Base-by-base conservation (phyloP, 2,113 vertebrate species). In the Perca flavescens region DNA sequence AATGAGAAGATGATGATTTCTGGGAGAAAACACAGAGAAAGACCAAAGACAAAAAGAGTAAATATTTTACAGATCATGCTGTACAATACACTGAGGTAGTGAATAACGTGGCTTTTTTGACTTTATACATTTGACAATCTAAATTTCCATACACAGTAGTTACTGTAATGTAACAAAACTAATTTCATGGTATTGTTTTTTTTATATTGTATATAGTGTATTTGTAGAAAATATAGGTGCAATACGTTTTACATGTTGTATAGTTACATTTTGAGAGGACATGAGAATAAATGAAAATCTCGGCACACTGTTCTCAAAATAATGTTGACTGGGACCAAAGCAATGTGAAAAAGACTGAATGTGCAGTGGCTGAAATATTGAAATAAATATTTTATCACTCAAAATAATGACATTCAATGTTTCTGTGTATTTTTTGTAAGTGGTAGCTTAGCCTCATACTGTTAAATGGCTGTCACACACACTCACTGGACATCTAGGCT, bases 121-220 rank as follows among this genome's bases (percentile, higher is more conserved):
- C 34, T 34, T 34, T 34, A 36, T 56, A 47, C 36, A 53, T 69
- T 16, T 61, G 40, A 61, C 58, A 74, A 84, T 85, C 40, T 49
- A 28, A 46, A 47, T 80, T 87, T 77, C 72, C 73, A 61, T 14
- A 34, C 60, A 53, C 40, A 8, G 10, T 53, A 57, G 61, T 74
- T 31, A 72, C 65, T 83, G 64, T 64, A 78, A 67, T 70, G 60
- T 79, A 74, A 81, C 21, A 58, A 53, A 52, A 28, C 0, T 6
- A 10, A 64, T 80, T 61, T 1, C 10, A 21, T 58, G 22, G 3
- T 46, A 5, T 49, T 77, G 5, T 46, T 61, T 82, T 89, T 67
- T 94, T 89, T 83, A 84, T 83, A 88, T 34, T 90, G 64, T 92
- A 89, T 14, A 89, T 90, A 84, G 75, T 58, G 64, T 66, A 62